These are phyloP conservation scores for Hedya salicella DNA, from an alignment of 2,888 invertebrate species.

Conservation along the genomic window DNA sequence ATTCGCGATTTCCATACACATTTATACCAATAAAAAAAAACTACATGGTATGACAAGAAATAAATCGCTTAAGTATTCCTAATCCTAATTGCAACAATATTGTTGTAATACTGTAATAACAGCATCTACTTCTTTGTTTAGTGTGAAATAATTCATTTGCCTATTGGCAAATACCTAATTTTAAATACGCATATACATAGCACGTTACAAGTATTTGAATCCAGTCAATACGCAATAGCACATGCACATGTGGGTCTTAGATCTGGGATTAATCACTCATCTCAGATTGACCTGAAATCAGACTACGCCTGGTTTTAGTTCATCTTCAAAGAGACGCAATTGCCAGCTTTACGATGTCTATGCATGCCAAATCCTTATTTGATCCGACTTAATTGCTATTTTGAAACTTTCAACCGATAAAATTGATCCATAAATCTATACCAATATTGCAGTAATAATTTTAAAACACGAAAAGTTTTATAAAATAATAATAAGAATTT, in stretches of 20 bases:
- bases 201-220: neutral
- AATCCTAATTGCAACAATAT: too few relatives aligned
- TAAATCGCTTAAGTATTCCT: too few relatives aligned
- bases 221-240: conserved; percentile 15
- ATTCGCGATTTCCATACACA: too few relatives aligned
- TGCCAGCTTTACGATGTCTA: conserved; percentile 27
- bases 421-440: conserved; percentile 10
- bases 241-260: neutral
- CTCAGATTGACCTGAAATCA: conserved; percentile 33
- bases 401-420: neutral
- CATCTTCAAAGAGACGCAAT: conserved; percentile 27
- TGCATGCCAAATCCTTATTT: conserved; percentile 19
- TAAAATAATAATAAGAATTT: too few relatives aligned
- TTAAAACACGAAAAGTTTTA: too few relatives aligned
- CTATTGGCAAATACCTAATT: too few relatives aligned
- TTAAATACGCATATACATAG: too few relatives aligned
- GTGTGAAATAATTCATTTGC: too few relatives aligned
- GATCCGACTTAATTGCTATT: conserved; percentile 21
- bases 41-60: too few relatives aligned
- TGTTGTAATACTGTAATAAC: too few relatives aligned
- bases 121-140: too few relatives aligned
- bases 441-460: neutral
- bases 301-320: conserved; percentile 8
- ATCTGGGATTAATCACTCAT: conserved; percentile 32
- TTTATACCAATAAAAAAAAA: too few relatives aligned